Evolutionary conservation across 2,888 invertebrate genomes (phyloP).

Genomic region (Dryobota labecula): DNA sequence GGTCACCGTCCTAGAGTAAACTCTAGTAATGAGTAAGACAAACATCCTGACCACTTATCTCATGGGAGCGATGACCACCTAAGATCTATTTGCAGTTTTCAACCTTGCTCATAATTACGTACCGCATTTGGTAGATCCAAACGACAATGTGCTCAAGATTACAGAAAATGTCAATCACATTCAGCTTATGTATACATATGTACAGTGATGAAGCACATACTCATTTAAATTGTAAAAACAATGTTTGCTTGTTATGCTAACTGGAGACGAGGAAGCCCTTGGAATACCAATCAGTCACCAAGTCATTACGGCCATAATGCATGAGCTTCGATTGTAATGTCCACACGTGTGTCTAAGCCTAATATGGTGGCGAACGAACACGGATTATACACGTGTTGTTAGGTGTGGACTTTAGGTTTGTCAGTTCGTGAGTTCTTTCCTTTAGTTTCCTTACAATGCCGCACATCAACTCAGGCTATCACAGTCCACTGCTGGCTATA

Average conservation of each 20-base stretch:
- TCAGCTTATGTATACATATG: conserved; percentile 38
- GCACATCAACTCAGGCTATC: neutral
- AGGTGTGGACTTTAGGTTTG: conserved; percentile 11
- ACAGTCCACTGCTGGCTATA: neutral
- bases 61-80: conserved; percentile 49
- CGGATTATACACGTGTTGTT: conserved; percentile 48
- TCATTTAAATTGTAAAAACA: conserved; percentile 65
- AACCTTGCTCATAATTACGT: conserved; percentile 38
- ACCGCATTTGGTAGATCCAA: neutral
- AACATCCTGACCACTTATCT: conserved; percentile 55
- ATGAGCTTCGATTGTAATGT: conserved; percentile 52
- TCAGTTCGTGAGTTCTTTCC: conserved; percentile 35
- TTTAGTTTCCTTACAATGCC: conserved; percentile 51
- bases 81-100: conserved; percentile 32
- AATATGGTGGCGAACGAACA: conserved; percentile 40
- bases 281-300: conserved; percentile 69
- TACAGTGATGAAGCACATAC: conserved; percentile 52
- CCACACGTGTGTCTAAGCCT: conserved; percentile 46
- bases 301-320: conserved; percentile 61
- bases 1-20: conserved; percentile 52
- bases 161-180: conserved; percentile 34
- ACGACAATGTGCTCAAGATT: conserved; percentile 13
- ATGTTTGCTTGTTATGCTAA: conserved; percentile 64
- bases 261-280: conserved; percentile 62
- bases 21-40: conserved; percentile 48